Evolutionary conservation across 1,140 invertebrate species (phyloP), one percentile per base, ranked within the genome.

Genomic region (Nasonia vitripennis): DNA sequence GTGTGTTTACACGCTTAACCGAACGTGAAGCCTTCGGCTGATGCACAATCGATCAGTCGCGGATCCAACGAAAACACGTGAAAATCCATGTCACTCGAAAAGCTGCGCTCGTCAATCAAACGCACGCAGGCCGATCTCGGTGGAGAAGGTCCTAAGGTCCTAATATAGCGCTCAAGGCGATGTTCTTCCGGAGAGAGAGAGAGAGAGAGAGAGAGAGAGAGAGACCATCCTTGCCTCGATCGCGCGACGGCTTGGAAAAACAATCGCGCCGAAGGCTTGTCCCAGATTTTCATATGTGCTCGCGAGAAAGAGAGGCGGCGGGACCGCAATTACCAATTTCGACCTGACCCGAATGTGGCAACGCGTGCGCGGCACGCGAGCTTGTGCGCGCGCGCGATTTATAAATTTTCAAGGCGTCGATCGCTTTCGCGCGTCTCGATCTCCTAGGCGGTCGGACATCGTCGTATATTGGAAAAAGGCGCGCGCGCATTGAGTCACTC

Each of bases 401-500:
- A 80, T 80, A 80, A 23, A 80, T 70, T 17, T 70, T 70, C 78
- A 80, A 80, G 78, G 78, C 37, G 27, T 31, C 62, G n/a, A 77
- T 77, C 41, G 31, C 45, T 70, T 80, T 80, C 37, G 20, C 34
- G 27, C n/a, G 17, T 68, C 12, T 68, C 34, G 34, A 5, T 17
- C 51, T 55, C 51, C 17, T 55, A 14, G 51, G 51, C 51, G 51
- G 4, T 2, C 31, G 31, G 34, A 6, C 27, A 37, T 37, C 3
- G 34, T 37, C 17, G 34, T 55, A 41, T 37, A 41, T n/a, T 11
- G 51, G 51, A 55, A 14, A 55, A 55, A 79, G 62, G 23, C 37
- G 23, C 3, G 17, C 11, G 14, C 77, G 48, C 45, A 78, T 68
- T 80, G 67, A 80, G 55, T 70, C 62, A 80, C 17, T 0, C 17